A percentile compares a stretch with the other conserved stretches of the same genome.
Evolutionary conservation across 2,113 vertebrate species (phyloP).

Genomic region (Protomyctophum bolini): DNA sequence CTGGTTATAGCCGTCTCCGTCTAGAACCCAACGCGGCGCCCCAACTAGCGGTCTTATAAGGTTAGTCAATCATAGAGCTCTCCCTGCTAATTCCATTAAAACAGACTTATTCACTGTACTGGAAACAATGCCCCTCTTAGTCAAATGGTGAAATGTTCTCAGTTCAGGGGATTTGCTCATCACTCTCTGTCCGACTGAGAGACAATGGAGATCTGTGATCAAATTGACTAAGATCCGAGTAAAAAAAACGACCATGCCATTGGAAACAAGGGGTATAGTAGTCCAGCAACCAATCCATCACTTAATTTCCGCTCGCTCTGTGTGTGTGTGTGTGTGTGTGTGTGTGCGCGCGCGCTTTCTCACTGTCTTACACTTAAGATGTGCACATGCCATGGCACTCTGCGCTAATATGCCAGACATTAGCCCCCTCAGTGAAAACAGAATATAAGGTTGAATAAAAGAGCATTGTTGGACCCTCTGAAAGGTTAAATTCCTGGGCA

Average conservation of each 20-base stretch:
- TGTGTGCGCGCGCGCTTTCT: not conserved
- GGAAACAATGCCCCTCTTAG: slow-evolving; percentile 27
- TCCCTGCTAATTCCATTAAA: slow-evolving; percentile 42
- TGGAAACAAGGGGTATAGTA: not conserved
- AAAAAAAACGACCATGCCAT: slow-evolving; percentile 18
- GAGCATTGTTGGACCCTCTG: slow-evolving; percentile 47
- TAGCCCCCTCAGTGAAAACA: slow-evolving; percentile 28
- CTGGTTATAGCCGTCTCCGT: slow-evolving; percentile 51
- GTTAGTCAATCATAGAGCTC: slow-evolving; percentile 55
- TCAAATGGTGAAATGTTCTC: slow-evolving; percentile 20
- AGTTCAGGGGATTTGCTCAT: not conserved
- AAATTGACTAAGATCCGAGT: slow-evolving; percentile 32
- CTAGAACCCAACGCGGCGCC: slow-evolving; percentile 33
- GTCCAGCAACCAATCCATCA: slow-evolving; percentile 20
- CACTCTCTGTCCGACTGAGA: slow-evolving; percentile 11
- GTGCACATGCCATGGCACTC: slow-evolving; percentile 30
- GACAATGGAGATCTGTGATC: slow-evolving; percentile 37
- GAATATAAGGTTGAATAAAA: slow-evolving; percentile 38
- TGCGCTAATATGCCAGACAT: slow-evolving; percentile 34
- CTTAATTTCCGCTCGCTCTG: slow-evolving; percentile 6
- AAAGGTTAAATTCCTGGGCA: slow-evolving; percentile 50
- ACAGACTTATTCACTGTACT: slow-evolving; percentile 27
- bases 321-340: slow-evolving; percentile 6
- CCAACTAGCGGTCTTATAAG: slow-evolving; percentile 53
- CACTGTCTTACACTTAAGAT: slow-evolving; percentile 33